Evolutionary conservation across 2,113 vertebrate species (phyloP), one percentile per base, ranked within the genome.

Genomic region (Thalassoma bifasciatum): DNA sequence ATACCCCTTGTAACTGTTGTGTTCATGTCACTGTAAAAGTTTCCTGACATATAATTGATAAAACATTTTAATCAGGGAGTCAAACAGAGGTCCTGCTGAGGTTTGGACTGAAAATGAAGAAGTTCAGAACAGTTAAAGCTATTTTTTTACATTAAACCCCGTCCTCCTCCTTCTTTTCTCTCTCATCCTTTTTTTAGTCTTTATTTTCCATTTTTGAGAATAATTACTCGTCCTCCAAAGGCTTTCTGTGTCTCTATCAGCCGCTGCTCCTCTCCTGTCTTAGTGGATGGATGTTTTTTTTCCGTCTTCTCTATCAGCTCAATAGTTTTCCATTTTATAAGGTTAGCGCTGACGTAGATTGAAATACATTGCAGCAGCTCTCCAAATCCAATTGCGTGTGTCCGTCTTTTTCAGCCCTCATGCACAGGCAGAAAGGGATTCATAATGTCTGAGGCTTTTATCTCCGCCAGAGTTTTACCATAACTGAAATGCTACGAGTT

Each of bases 301-400:
- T 40, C 36, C 62, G 21, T 26, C 47, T 24, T 54, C 53, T 69
- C 63, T 57, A 65, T 83, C 60, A 77, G 68, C 75, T 83, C 66
- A 57, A 56, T 74, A 57, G 65, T 89, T 80, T 75, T 54, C 52
- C 47, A 47, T 85, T 79, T 84, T 84, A 71, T 81, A 83, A 78
- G 70, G 79, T 84, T 86, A 66, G 34, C 49, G 3, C 58, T 23
- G 52, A 82, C 64, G 38, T 54, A 79, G 77, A 82, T 74, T 81
- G 65, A 91, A 88, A 91, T 69, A 53, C 69, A 74, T 72, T 79
- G 47, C 66, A 16, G 67, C 51, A 17, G 52, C 82, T 85, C 65
- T 84, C 64, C 72, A 79, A 85, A 87, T 87, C 80, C 71, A 83
- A 79, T 81, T 86, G 74, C n/a, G 61, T 34, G 51, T 36, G 63